Percentiles rank a stretch among this genome's conserved stretches.
Conservation (phyloP, 1,140 invertebrate genomes). For the Musca vetustissima region DNA sequence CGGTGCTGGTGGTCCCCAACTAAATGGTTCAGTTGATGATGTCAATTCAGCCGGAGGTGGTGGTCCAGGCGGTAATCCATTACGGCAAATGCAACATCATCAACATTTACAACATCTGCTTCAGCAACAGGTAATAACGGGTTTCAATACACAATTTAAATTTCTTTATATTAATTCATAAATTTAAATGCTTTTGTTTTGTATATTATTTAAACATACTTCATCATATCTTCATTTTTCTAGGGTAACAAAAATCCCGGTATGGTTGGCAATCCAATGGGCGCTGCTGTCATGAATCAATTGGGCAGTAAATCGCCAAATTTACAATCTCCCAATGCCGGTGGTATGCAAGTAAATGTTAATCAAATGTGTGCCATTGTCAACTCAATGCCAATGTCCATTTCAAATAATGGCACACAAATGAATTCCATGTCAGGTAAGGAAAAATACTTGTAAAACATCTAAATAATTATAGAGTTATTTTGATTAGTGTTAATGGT, state of each 20-base stretch:
- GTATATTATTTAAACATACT: background rate
- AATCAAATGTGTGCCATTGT: slow-evolving; percentile 62
- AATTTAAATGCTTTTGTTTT: no score
- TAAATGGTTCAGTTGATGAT: slow-evolving; percentile 67
- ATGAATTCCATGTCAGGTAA: slow-evolving; percentile 69
- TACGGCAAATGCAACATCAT: slow-evolving; percentile 58
- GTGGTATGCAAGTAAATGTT: slow-evolving; percentile 59
- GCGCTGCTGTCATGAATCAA: slow-evolving; percentile 59
- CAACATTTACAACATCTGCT: slow-evolving; percentile 53
- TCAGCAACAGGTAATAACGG: slow-evolving; percentile 41
- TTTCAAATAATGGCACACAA: slow-evolving; percentile 64
- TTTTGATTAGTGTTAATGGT: no score
- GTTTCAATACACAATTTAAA: background rate
- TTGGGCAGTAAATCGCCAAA: slow-evolving; percentile 79
- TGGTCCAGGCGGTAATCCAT: slow-evolving; percentile 37
- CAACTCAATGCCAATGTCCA: slow-evolving; percentile 65
- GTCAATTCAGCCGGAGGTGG: slow-evolving; percentile 58
- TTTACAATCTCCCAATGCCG: slow-evolving; percentile 78
- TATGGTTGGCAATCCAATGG: slow-evolving; percentile 70
- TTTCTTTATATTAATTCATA: no score
- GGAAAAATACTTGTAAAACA: slow-evolving; percentile 17
- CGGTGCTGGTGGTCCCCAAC: slow-evolving; percentile 57
- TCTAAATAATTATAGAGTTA: no score
- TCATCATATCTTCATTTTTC: slow-evolving; percentile 18
- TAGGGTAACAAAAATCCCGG: slow-evolving; percentile 71